phyloP scores from a whole-genome alignment of 2,888 invertebrate species.

The Xanthia togata region DNA sequence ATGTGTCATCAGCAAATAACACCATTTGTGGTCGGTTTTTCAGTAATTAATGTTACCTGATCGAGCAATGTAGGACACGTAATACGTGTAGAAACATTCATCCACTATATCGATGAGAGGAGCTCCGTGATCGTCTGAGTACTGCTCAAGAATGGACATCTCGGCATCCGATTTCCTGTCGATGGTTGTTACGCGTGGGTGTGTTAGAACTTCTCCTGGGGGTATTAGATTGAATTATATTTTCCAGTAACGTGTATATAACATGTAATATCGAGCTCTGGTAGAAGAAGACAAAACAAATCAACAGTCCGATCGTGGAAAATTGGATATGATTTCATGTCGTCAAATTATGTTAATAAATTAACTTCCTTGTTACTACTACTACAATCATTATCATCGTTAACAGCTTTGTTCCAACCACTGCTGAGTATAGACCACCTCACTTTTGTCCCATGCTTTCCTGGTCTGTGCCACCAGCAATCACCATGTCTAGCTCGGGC shows the following conservation, averaged over 20 bases:
- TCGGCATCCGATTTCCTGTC: slow-evolving; percentile 71
- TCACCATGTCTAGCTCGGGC: background rate
- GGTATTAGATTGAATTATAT: background rate
- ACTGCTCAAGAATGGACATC: slow-evolving; percentile 67
- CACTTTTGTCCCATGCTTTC: background rate
- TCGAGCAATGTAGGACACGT: slow-evolving; percentile 73
- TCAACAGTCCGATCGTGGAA: background rate
- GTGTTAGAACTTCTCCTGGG: slow-evolving; percentile 60
- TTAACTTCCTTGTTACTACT: background rate
- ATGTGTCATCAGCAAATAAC: too few species aligned
- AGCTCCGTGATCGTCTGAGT: slow-evolving; percentile 63
- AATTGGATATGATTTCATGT: background rate
- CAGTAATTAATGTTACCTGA: slow-evolving; percentile 71
- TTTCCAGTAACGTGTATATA: background rate
- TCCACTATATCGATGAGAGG: slow-evolving; percentile 72
- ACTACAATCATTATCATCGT: background rate
- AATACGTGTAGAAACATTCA: slow-evolving; percentile 72
- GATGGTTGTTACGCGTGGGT: slow-evolving; percentile 57
- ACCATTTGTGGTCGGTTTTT: too few species aligned
- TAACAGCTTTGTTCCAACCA: background rate
- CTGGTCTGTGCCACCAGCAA: background rate
- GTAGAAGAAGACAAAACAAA: background rate
- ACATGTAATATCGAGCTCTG: background rate
- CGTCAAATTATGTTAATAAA: background rate
- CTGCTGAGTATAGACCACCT: background rate